These are phyloP conservation scores for Leptothorax acervorum DNA, from an alignment of 2,888 invertebrate genomes.

Conservation along the genomic window DNA sequence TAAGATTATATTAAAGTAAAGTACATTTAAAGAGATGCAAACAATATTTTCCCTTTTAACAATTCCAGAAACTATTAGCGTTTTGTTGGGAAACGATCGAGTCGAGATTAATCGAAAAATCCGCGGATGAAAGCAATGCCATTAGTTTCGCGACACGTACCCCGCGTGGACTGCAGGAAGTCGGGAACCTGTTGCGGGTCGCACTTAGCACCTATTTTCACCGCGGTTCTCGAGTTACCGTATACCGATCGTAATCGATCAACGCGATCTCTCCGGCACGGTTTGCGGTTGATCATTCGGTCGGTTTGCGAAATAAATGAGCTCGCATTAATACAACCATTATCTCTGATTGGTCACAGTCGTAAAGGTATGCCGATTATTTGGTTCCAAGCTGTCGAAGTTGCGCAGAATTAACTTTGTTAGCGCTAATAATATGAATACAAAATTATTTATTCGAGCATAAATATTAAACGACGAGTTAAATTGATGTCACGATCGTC, in stretches of 20 bases:
- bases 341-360: conserved; percentile 61
- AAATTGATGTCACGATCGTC: conserved; percentile 5
- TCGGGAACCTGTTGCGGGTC: conserved; percentile 66
- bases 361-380: neutral
- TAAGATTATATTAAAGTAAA: neutral
- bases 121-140: conserved; percentile 21
- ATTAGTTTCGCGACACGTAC: neutral
- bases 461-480: conserved; percentile 7
- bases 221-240: conserved; percentile 65
- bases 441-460: conserved; percentile 9
- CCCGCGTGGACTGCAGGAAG: conserved; percentile 28
- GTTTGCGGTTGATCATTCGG: conserved; percentile 15
- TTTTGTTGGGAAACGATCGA: neutral
- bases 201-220: conserved; percentile 69
- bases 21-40: neutral
- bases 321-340: conserved; percentile 48
- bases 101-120: conserved; percentile 13
- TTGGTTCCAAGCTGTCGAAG: neutral
- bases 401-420: neutral
- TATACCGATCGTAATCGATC: conserved; percentile 64
- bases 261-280: conserved; percentile 45
- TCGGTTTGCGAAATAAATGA: conserved; percentile 49
- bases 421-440: neutral
- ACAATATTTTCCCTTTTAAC: neutral
- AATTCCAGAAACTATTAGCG: neutral